These are phyloP conservation scores for Cheilosia pagana DNA, from an alignment of 2,888 invertebrate genomes.

Conservation along the genomic window DNA sequence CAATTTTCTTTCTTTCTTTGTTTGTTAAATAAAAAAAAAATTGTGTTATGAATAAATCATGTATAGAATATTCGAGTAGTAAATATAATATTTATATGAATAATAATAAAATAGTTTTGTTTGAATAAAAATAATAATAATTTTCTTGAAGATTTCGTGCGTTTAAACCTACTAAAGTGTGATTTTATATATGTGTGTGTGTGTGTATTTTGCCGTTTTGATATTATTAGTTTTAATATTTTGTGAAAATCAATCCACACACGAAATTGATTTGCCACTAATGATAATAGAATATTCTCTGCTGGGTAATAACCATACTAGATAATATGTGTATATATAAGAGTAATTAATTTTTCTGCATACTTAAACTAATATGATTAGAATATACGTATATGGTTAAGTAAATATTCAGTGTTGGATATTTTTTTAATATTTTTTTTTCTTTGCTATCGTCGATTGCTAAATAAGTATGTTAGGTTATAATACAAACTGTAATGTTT, in stretches of 20 bases:
- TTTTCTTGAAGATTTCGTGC: constrained; percentile 45
- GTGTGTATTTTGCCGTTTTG: constrained; percentile 50
- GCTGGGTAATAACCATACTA: constrained; percentile 56
- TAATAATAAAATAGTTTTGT: constrained; percentile 26
- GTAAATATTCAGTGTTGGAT: constrained; percentile 46
- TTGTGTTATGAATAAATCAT: constrained; percentile 31
- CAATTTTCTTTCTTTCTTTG: constrained; percentile 15
- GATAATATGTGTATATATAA: constrained; percentile 29
- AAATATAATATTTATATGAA: constrained; percentile 18
- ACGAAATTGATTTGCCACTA: constrained; percentile 43
- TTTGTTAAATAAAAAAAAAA: neutral
- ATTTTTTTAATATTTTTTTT: constrained; percentile 14
- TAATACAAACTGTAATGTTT: constrained; percentile 42
- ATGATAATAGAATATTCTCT: constrained; percentile 47
- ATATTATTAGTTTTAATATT: neutral
- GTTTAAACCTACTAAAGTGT: constrained; percentile 59
- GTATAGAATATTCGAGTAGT: constrained; percentile 39
- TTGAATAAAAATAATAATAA: neutral
- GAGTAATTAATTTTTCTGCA: constrained; percentile 19
- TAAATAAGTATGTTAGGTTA: constrained; percentile 16
- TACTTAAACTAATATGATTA: constrained; percentile 40
- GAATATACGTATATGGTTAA: constrained; percentile 27
- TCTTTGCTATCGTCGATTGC: constrained; percentile 31
- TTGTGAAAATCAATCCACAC: constrained; percentile 53
- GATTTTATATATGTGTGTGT: constrained; percentile 33